These are phyloP conservation scores for Eucriotettix oculatus DNA, from an alignment of 2,888 invertebrate species.

Conservation along the genomic window DNA sequence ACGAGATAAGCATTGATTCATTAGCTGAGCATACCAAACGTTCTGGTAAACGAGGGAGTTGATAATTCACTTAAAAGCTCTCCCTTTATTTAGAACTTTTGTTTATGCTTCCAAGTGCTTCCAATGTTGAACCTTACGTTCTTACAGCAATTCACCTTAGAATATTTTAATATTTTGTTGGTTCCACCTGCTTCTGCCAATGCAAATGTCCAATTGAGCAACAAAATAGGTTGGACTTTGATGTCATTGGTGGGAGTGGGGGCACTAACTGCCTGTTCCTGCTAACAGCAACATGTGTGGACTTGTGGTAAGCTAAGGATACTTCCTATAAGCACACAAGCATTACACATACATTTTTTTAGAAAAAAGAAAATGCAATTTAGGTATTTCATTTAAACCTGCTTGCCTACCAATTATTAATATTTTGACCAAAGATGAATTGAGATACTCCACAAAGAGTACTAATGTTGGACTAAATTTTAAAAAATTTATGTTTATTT, in stretches of 20 bases:
- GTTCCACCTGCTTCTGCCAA: conserved; percentile 19
- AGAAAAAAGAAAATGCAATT: background rate
- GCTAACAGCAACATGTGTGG: background rate
- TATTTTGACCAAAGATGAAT: no score
- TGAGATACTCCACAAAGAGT: no score
- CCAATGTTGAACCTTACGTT: background rate
- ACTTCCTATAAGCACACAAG: background rate
- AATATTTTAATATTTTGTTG: conserved; percentile 1
- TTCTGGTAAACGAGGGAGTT: conserved; percentile 11
- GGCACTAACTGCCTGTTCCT: conserved; percentile 2
- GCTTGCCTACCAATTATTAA: no score
- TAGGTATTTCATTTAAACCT: no score
- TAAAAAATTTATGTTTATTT: no score
- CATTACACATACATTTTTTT: background rate
- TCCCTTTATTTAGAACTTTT: conserved; percentile 12
- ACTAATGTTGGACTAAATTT: no score
- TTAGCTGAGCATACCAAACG: conserved; percentile 4
- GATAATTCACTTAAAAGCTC: conserved; percentile 6
- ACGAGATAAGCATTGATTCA: background rate
- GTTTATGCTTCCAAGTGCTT: conserved; percentile 1
- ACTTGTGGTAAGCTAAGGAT: background rate
- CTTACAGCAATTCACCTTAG: background rate
- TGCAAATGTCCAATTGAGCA: conserved; percentile 26
- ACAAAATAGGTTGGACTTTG: conserved; percentile 27
- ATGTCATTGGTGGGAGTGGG: conserved; percentile 24